Base-by-base conservation (phyloP, 2,888 invertebrate species). In the Archaeoteleia sp. region DNA sequence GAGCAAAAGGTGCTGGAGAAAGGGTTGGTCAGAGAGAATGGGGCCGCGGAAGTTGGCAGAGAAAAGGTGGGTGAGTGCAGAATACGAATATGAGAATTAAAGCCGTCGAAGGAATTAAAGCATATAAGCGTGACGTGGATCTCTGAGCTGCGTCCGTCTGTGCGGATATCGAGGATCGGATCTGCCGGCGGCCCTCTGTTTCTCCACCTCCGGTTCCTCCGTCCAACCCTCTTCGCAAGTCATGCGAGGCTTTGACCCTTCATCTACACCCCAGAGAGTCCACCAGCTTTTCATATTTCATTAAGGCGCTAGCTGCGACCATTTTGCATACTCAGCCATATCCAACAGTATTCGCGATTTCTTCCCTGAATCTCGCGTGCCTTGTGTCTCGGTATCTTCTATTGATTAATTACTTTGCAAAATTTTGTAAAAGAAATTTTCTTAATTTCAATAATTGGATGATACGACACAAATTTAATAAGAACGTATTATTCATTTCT, bases 21-120 rank as follows among this genome's bases (percentile, higher is more conserved):
- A 73, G 72, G 74, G 76, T 74, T 74, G 68, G 67, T 57, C 62
- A 42, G 55, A 37, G 73, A 66, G 67, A 70, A 67, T 57, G 43
- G 37, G 29, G 51, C 20, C 29, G 45, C 51, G 62, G 40, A 60
- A 74, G 71, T 73, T 63, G 60, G 39, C 57, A 35, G 58, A 45
- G 43, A 29, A 53, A 63, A 63, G 53, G 70, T 30, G 42, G 55
- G 46, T 48, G 48, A 35, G 74, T 70, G 76, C 74, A 76, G 80
- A 82, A 82, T 84, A 82, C 80, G 84, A 83, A 83, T 84, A 83
- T 80, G 83, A 82, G 83, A 84, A 83, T 84, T 83, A 83, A 84
- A 83, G 77, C 82, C 80, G 79, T 80, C 81, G 83, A 84, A 84
- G 83, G 83, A 84, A 84, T 82, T 83, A 84, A 84, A 83, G 82